Base-by-base conservation (phyloP, 2,113 vertebrate genomes). In the Lates calcarifer region DNA sequence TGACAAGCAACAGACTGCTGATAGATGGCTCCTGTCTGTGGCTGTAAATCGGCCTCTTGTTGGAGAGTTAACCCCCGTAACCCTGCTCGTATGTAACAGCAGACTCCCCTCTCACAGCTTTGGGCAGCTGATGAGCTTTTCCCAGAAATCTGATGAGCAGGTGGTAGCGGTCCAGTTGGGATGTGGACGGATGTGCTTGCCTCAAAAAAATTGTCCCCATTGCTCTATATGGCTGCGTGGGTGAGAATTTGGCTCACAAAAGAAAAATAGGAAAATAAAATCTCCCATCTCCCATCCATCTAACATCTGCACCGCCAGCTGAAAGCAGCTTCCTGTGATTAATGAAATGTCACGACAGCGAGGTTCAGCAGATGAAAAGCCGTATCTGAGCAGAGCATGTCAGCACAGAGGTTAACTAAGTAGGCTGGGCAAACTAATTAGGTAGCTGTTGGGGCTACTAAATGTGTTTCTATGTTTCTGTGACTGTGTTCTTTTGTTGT, bases 41-140 rank as follows among this genome's bases (percentile, higher is more conserved):
- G 82, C 87, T 90, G 79, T 94, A 92, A 94, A 94, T 93, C 73
- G 84, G 87, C 70, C 88, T 94, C 91, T 93, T 94, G 93, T 93
- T 92, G 92, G 83, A 78, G 81, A 80, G 86, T 92, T 93, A 94
- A 94, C 93, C 91, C 85, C 87, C 61, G 63, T 91, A 84, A 92
- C 92, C 91, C 92, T 24, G 85, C 82, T 83, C 63, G 73, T 92
- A 86, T 89, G 82, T 86, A 91, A 88, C 87, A 69, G 85, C 90
- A 87, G 80, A 76, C 83, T 86, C 84, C 81, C 73, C 66, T 90
- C 90, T 85, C 82, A 67, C 83, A 87, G 91, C 89, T 62, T 37
- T n/a, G 72, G 89, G 90, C 91, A 91, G 85, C 89, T 83, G 87
- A 90, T 83, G 87, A 87, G 74, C 61, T 61, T 79, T 91, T 90